phyloP scores from a whole-genome alignment of 2,888 invertebrate species.

The Drosophila ezoana region DNA sequence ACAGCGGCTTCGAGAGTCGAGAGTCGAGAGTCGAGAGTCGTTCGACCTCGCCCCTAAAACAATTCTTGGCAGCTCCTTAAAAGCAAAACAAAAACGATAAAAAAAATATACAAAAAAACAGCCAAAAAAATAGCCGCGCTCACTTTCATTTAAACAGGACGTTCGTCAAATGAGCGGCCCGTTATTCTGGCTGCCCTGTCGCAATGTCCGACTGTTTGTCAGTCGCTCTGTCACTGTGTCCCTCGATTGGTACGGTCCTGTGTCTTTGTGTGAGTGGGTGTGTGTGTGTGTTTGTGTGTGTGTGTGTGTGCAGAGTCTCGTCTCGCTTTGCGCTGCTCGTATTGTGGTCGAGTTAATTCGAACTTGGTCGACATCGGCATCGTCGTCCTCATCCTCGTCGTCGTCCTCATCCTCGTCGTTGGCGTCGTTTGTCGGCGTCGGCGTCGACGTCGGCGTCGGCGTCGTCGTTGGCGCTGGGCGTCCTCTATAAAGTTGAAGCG shows the following conservation, averaged over 20 bases:
- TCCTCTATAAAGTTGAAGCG: slow-evolving; percentile 39
- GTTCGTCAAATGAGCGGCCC: slow-evolving; percentile 47
- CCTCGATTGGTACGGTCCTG: slow-evolving; percentile 10
- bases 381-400: slow-evolving; percentile 13
- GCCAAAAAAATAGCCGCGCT: slow-evolving; percentile 21
- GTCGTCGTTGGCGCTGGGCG: slow-evolving; percentile 38
- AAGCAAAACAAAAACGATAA: background rate
- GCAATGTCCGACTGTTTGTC: slow-evolving; percentile 7
- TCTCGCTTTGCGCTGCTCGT: slow-evolving; percentile 54
- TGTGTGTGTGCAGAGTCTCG: slow-evolving; percentile 32
- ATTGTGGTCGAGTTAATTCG: slow-evolving; percentile 78
- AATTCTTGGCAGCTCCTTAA: slow-evolving; percentile 1
- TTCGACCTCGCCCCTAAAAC: slow-evolving; percentile 47
- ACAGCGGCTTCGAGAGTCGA: slow-evolving; percentile 16
- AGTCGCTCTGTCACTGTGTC: slow-evolving; percentile 1
- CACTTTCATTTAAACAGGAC: slow-evolving; percentile 57
- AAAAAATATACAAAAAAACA: background rate
- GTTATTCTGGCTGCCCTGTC: slow-evolving; percentile 16
- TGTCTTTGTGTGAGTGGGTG: slow-evolving; percentile 6
- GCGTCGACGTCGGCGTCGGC: slow-evolving; percentile 25
- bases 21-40: slow-evolving; percentile 23
- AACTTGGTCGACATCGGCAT: slow-evolving; percentile 56
- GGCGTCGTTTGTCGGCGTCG: slow-evolving; percentile 10
- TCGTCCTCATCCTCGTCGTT: slow-evolving; percentile 17
- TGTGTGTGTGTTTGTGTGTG: background rate